A percentile compares a stretch with the other conserved stretches of the same genome.
phyloP scores from a whole-genome alignment of 2,888 invertebrate species.

The Chydorus sphaericus region DNA sequence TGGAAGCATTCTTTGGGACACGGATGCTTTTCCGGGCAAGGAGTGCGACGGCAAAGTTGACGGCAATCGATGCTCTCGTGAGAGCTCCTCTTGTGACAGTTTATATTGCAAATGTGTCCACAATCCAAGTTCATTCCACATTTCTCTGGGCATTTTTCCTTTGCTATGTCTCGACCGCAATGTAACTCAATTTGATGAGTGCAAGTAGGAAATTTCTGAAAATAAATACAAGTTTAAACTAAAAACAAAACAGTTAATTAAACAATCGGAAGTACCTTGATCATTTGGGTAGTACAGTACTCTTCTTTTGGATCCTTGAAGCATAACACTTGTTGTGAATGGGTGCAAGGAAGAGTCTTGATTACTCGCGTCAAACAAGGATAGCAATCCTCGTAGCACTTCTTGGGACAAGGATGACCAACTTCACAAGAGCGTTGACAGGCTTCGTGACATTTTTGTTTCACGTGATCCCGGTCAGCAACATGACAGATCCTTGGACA shows the following conservation, averaged over 20 bases:
- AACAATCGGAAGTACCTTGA: neutral
- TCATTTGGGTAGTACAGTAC: neutral
- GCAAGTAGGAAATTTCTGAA: neutral
- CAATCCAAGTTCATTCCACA: slow-evolving; percentile 5
- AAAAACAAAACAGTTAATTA: no score
- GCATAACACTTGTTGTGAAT: neutral
- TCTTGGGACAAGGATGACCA: slow-evolving; percentile 18
- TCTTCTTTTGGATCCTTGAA: neutral
- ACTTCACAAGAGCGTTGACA: slow-evolving; percentile 13
- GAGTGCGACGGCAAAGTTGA: neutral
- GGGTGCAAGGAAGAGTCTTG: slow-evolving; percentile 16
- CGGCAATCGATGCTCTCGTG: neutral
- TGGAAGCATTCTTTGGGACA: slow-evolving; percentile 9
- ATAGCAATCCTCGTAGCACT: slow-evolving; percentile 23
- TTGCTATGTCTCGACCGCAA: neutral
- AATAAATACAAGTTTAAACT: no score
- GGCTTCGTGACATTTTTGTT: slow-evolving; percentile 18
- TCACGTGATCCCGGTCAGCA: slow-evolving; percentile 22
- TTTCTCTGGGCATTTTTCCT: neutral
- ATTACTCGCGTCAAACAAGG: slow-evolving; percentile 20
- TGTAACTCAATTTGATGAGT: neutral
- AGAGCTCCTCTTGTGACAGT: slow-evolving; percentile 2
- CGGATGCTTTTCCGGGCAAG: slow-evolving; percentile 8
- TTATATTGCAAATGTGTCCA: slow-evolving; percentile 5
- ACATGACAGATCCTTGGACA: slow-evolving; percentile 27